These are phyloP conservation scores for Argya squamiceps DNA, from an alignment of 2,797 vertebrate species.

Conservation along the genomic window DNA sequence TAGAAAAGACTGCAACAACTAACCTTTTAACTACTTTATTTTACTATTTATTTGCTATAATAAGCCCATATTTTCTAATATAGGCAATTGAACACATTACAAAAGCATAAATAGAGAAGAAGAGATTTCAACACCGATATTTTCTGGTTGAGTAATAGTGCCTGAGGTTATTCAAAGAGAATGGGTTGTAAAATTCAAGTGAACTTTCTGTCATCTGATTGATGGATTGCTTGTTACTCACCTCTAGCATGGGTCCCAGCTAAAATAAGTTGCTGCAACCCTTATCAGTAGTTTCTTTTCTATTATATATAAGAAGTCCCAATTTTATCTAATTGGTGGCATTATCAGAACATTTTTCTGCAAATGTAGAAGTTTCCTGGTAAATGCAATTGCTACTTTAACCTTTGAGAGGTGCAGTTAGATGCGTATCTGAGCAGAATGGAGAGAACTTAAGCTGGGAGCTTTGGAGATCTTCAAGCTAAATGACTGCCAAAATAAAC, in stretches of 20 bases:
- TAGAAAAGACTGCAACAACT: background rate
- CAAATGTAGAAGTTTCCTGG: background rate
- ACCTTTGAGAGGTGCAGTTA: background rate
- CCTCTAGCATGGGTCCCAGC: background rate
- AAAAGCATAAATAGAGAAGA: background rate
- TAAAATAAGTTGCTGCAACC: constrained; percentile 30
- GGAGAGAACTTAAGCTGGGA: background rate
- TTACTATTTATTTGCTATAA: background rate
- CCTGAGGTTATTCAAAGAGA: constrained; percentile 20
- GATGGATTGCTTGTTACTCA: constrained; percentile 35
- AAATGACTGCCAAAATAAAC: constrained; percentile 53
- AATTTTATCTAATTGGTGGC: constrained; percentile 34
- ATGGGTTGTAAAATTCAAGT: constrained; percentile 25
- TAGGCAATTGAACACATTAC: background rate
- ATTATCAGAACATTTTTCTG: background rate
- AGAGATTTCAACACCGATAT: background rate
- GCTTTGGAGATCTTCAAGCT: background rate
- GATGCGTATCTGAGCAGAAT: background rate
- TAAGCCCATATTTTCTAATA: background rate
- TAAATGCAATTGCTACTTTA: background rate
- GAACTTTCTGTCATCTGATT: background rate
- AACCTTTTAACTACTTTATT: background rate
- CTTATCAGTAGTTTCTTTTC: constrained; percentile 10
- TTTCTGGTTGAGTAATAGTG: constrained; percentile 11
- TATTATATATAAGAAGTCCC: background rate